phyloP scores from a whole-genome alignment of 2,797 vertebrate species.

The Sebastes vulpes region DNA sequence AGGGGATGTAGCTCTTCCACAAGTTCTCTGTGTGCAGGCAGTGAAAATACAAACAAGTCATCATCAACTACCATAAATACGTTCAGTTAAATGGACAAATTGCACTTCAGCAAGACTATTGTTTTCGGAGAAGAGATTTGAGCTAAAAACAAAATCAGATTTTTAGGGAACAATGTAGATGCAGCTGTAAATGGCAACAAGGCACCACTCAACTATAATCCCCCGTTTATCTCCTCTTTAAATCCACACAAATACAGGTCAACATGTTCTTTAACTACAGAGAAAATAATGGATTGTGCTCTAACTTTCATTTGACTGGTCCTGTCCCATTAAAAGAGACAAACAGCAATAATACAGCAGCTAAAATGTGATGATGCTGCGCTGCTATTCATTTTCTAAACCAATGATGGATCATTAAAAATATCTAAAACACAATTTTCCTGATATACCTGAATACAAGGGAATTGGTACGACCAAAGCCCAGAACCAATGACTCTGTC shows the following conservation, averaged over 20 bases:
- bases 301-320: constrained; percentile 22
- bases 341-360: not conserved
- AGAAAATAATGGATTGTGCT: constrained; percentile 21
- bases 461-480: constrained; percentile 96
- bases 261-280: constrained; percentile 43
- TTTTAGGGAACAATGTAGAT: constrained; percentile 31
- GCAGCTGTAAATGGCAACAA: constrained; percentile 27
- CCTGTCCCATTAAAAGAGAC: not conserved
- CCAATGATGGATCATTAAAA: not conserved
- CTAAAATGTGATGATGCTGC: not conserved
- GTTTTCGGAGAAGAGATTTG: constrained; percentile 8
- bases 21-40: constrained; percentile 87
- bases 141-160: constrained; percentile 4
- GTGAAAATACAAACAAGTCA: not conserved
- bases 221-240: constrained; percentile 44
- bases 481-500: constrained; percentile 96
- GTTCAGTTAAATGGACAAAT: not conserved
- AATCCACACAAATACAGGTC: constrained; percentile 61
- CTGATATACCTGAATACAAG: constrained; percentile 88
- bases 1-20: constrained; percentile 97
- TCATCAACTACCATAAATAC: not conserved
- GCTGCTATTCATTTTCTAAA: not conserved
- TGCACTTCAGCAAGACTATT: not conserved
- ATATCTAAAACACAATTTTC: not conserved
- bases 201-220: constrained; percentile 51